Evolutionary conservation across 2,113 vertebrate species (phyloP), one percentile per base, ranked within the genome.

Genomic region (Struthidea cinerea): DNA sequence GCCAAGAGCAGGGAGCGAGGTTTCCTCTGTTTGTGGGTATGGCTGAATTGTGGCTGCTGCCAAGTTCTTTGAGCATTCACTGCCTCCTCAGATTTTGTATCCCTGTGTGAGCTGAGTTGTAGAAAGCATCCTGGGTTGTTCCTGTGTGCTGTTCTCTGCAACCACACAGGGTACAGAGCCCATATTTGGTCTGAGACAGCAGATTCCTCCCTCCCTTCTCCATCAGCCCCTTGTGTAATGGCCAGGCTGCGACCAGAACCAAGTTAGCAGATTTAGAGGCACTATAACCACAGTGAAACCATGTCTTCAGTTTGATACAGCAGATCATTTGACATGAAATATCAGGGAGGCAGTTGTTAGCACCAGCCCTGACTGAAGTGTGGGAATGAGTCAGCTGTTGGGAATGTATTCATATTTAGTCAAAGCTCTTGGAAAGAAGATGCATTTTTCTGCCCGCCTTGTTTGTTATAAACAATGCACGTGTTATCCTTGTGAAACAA

Each of bases 371-470:
- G 52, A 63, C 44, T 76, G 60, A 71, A 78, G 47, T 27, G 33
- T 70, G 65, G 57, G 79, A 63, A 75, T 95, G 85, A 94, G 68
- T 93, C 86, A 95, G 60, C 73, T 71, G 3, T 56, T 90, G 75
- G 83, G 73, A 56, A 79, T 19, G 1, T 64, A 71, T 17, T 92
- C 56, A 18, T 81, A 84, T 93, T 81, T 89, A 82, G 68, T 96
- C 13, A 8, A 80, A 71, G 76, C 69, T 87, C 79, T 92, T 94
- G 85, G 76, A 84, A 79, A 77, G 71, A 91, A 89, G 84, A 92
- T 79, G 57, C 23, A 21, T 84, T 93, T 95, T 93, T 82, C 80
- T 95, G 95, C 75, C 52, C 94, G 67, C 52, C 78, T 94, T 86
- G 81, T 92, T 91, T 93, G 35, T 86, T 93, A 56, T 50, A 88